Evolutionary conservation across 2,113 vertebrate species (phyloP).

Genomic region (Callaeas wilsoni): DNA sequence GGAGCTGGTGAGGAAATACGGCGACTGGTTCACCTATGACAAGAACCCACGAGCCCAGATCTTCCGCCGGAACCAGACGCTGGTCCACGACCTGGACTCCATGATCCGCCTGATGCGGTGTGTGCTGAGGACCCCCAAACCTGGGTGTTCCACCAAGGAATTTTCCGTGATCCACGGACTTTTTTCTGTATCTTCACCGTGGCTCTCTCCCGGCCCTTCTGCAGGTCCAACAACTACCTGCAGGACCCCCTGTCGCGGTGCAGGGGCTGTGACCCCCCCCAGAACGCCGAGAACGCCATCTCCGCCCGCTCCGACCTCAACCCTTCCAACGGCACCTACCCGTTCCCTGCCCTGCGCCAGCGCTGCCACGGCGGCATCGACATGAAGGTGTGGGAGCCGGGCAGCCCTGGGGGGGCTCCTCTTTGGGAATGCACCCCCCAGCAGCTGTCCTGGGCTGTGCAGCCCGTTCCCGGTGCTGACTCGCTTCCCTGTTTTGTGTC

Average conservation of each 20-base stretch:
- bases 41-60: conserved; percentile 88
- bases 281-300: conserved; percentile 88
- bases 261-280: conserved; percentile 74
- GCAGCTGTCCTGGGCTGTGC: background rate
- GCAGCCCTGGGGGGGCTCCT: background rate
- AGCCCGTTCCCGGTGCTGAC: accelerated
- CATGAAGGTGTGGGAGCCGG: conserved; percentile 78
- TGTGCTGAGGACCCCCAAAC: background rate
- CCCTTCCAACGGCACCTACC: conserved; percentile 88
- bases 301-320: conserved; percentile 92
- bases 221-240: conserved; percentile 89
- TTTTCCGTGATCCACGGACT: accelerated
- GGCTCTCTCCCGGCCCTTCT: background rate
- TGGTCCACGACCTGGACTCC: conserved; percentile 81
- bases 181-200: accelerated
- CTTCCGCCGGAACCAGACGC: conserved; percentile 86
- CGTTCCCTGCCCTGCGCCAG: conserved; percentile 86
- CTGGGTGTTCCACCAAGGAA: accelerated
- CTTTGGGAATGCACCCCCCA: no score
- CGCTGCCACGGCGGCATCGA: conserved; percentile 89
- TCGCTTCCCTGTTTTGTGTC: background rate
- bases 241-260: conserved; percentile 85
- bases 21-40: conserved; percentile 88
- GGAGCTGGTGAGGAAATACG: conserved; percentile 82
- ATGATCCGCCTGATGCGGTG: conserved; percentile 95